These are phyloP conservation scores for Meganola albula DNA, from an alignment of 2,888 invertebrate species.

Conservation along the genomic window DNA sequence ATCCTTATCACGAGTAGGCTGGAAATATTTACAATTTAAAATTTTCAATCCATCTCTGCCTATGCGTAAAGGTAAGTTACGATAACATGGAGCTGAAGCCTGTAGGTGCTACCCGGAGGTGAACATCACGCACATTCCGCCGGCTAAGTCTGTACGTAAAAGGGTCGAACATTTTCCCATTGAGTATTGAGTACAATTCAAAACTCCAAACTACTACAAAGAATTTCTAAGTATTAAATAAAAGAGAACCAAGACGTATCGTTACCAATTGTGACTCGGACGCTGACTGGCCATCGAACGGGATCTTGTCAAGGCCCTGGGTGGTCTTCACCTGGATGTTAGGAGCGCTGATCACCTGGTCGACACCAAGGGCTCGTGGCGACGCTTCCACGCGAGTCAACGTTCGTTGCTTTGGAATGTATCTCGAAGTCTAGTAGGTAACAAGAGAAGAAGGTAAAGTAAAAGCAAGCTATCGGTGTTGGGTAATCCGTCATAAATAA, in stretches of 20 bases:
- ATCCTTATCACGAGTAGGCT: conserved; percentile 32
- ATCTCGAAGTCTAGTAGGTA: conserved; percentile 34
- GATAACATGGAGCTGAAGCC: too few relatives aligned
- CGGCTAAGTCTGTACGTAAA: background rate
- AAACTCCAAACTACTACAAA: too few relatives aligned
- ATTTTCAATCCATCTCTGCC: too few relatives aligned
- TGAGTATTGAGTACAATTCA: background rate
- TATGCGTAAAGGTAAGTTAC: too few relatives aligned
- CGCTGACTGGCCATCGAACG: conserved; percentile 33
- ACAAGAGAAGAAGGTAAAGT: too few relatives aligned
- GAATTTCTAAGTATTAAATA: too few relatives aligned
- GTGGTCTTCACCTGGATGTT: conserved; percentile 22
- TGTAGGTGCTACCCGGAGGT: too few relatives aligned
- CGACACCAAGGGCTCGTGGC: conserved; percentile 25
- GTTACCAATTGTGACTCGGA: conserved; percentile 46
- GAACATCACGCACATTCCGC: too few relatives aligned
- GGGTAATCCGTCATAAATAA: too few relatives aligned
- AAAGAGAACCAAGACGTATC: background rate
- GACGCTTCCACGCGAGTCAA: conserved; percentile 19
- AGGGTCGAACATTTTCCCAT: background rate
- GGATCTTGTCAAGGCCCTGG: conserved; percentile 14
- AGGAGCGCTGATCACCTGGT: conserved; percentile 38
- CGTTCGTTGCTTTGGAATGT: conserved; percentile 23
- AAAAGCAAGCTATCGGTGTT: too few relatives aligned
- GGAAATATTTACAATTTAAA: conserved; percentile 7